A percentile compares a stretch with the other conserved stretches of the same genome.
Conservation (phyloP, 64 coral and sea anemone species). For the Montipora sp. region DNA sequence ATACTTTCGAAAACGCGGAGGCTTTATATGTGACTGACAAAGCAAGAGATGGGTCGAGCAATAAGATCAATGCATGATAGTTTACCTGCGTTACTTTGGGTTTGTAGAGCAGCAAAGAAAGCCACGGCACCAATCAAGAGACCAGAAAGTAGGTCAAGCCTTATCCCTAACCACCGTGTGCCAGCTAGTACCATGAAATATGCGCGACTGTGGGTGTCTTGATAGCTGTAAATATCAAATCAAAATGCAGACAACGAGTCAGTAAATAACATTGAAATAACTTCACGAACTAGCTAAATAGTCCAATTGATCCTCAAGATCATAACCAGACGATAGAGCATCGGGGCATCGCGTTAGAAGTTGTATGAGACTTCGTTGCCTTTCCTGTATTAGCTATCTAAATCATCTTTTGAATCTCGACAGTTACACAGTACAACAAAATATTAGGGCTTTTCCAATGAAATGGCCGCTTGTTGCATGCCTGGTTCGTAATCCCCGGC, state of each 20-base stretch:
- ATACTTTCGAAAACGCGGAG: not conserved
- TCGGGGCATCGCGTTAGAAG: too few relatives aligned
- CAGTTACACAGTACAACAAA: too few relatives aligned
- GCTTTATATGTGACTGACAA: not conserved
- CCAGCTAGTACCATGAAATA: constrained; percentile 49
- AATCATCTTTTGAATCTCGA: too few relatives aligned
- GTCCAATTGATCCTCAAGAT: too few relatives aligned
- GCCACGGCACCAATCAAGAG: constrained; percentile 17
- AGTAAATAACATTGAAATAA: not conserved
- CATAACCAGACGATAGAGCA: too few relatives aligned
- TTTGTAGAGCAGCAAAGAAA: constrained; percentile 13
- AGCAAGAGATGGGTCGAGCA: not conserved
- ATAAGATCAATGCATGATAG: not conserved
- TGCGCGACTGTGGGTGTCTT: constrained; percentile 40
- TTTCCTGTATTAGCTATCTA: too few relatives aligned
- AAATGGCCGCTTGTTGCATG: too few relatives aligned
- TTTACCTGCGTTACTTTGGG: constrained; percentile 32
- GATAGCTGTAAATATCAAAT: not conserved
- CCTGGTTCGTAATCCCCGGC: too few relatives aligned
- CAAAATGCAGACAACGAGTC: not conserved
- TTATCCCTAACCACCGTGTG: constrained; percentile 41
- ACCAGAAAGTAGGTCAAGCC: constrained; percentile 37
- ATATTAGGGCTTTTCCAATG: too few relatives aligned
- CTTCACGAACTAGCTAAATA: too few relatives aligned
- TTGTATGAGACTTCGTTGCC: too few relatives aligned